Conservation (phyloP, 2,797 vertebrate genomes). For the Karalla daura region DNA sequence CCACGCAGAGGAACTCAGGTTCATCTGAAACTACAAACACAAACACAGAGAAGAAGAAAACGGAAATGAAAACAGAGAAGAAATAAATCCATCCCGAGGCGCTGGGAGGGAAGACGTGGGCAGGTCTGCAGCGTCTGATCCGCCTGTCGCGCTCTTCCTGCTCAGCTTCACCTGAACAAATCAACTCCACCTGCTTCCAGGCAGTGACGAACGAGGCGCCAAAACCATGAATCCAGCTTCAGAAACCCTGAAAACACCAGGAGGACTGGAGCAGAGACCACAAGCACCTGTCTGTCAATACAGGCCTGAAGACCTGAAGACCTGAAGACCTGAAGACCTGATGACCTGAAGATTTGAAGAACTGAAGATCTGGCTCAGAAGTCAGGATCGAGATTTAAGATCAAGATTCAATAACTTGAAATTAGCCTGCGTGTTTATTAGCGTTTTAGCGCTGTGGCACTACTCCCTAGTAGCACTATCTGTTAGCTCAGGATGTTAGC, state of each 20-base stretch:
- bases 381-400: too few species aligned
- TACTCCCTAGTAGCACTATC: too few species aligned
- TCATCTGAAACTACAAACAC: slow-evolving; percentile 63
- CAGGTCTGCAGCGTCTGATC: not conserved
- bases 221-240: slow-evolving; percentile 29
- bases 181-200: slow-evolving; percentile 40
- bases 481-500: too few species aligned
- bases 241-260: slow-evolving; percentile 15
- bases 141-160: not conserved
- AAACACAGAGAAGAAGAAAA: slow-evolving; percentile 43
- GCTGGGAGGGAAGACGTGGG: slow-evolving; percentile 24
- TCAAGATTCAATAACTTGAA: too few species aligned
- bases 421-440: too few species aligned
- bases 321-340: too few species aligned
- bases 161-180: not conserved
- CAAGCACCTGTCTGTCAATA: slow-evolving; percentile 28
- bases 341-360: too few species aligned
- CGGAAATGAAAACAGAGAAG: slow-evolving; percentile 39
- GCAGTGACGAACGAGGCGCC: slow-evolving; percentile 31
- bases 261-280: not conserved
- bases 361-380: too few species aligned
- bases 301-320: not conserved
- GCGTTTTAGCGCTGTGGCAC: too few species aligned
- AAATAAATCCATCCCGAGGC: slow-evolving; percentile 19
- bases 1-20: slow-evolving; percentile 58